Base-by-base conservation (phyloP, 2,888 invertebrate species). In the Heliconius erato region DNA sequence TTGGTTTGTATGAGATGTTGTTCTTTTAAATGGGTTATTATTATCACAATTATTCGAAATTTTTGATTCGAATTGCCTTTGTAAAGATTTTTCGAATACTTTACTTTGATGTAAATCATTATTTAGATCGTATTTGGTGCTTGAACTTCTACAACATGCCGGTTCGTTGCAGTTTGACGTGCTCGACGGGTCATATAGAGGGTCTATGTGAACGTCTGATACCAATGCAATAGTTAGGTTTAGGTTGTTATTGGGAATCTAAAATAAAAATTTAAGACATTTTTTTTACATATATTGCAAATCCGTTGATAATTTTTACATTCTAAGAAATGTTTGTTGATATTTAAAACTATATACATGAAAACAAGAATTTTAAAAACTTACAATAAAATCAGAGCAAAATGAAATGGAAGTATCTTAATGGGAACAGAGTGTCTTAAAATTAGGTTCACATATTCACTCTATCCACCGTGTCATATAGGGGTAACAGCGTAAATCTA, bases 191-290 rank as follows among this genome's bases (percentile, higher is more conserved):
- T 96, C 94, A 89, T 99, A 99, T 1, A 96, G 89, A 0, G 97
- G 97, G 92, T 99, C 98, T 79, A 97, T 96, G 90, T 99, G 99
- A 49, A 98, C 96, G 89, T 99, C 98, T 0, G 98, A 97, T 81
- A 98, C 88, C 72, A 98, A 97, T 1, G 97, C 95, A 23, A 98
- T 91, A 86, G 94, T 96, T 14, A 77, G 6, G 40, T 59, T 77
- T 59, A 0, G 96, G 87, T 12, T 93, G 94, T 67, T 16, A 67
- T 9, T 85, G 86, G 1, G 86, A 85, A 69, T 91, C 87, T 6
- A 19, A 79, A 12, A 82, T 65, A 88, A 87, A 49, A 40, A n/a
- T 35, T 11, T 32, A 28, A 74, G 32, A 1, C 6, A 67, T 28
- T 74, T 77, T 2, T 28, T 28, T 44, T 44, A 44, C 12, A 12